A percentile compares a stretch with the other conserved stretches of the same genome.
Conservation (phyloP, 2,888 invertebrate species). For the Antheraea yamamai region DNA sequence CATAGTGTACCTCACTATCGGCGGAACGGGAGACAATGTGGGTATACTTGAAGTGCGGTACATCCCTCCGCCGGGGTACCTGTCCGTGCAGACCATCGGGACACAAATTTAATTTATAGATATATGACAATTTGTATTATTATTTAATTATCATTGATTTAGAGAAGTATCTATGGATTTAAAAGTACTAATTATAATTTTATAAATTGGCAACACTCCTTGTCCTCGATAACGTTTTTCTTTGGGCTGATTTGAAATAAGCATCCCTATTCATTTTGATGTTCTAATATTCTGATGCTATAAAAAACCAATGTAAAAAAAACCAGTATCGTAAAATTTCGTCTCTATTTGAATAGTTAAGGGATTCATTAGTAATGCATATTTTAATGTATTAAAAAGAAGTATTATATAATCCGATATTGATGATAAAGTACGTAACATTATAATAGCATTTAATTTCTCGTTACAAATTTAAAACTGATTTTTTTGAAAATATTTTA, state of each 20-base stretch:
- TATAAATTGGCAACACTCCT: background rate
- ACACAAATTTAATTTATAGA: conserved; percentile 51
- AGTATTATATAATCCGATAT: background rate
- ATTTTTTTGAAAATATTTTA: background rate
- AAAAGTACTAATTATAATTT: background rate
- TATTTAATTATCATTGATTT: background rate
- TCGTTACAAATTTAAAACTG: background rate
- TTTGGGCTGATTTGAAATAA: background rate
- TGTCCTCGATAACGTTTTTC: background rate
- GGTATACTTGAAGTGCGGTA: conserved; percentile 95
- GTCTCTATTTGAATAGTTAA: background rate
- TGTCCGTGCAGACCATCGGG: conserved; percentile 63
- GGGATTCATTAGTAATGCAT: background rate
- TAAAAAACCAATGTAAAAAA: background rate
- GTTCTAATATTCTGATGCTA: background rate
- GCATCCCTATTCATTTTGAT: background rate
- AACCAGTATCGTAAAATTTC: background rate
- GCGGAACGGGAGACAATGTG: conserved; percentile 88
- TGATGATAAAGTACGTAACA: background rate
- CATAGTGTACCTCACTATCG: conserved; percentile 85
- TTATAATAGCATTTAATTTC: background rate
- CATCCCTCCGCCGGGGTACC: conserved; percentile 87
- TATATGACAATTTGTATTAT: conserved; percentile 13
- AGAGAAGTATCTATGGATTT: conserved; percentile 13
- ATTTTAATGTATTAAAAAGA: background rate